Percentiles rank a stretch among this genome's conserved stretches.
Evolutionary conservation across 2,888 invertebrate species (phyloP).

Genomic region (Aleiodes alternator): DNA sequence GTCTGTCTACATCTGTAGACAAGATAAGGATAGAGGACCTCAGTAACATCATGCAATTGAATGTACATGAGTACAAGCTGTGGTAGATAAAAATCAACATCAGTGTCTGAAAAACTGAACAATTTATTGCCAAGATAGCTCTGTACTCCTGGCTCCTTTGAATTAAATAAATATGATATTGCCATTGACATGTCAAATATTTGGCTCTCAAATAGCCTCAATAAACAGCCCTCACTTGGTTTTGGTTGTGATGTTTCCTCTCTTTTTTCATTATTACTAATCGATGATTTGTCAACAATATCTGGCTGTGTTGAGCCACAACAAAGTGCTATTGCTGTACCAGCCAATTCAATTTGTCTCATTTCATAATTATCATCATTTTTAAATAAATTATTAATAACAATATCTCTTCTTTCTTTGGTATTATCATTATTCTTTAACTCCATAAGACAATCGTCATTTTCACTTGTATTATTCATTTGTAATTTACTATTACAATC

Average conservation of each 20-base stretch:
- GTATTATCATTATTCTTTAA: conserved; percentile 54
- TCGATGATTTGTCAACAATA: conserved; percentile 52
- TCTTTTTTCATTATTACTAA: conserved; percentile 51
- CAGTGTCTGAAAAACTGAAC: conserved; percentile 93
- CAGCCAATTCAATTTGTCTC: conserved; percentile 68
- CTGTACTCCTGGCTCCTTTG: conserved; percentile 98
- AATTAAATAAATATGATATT: conserved; percentile 97
- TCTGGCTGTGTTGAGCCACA: conserved; percentile 69
- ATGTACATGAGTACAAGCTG: conserved; percentile 99
- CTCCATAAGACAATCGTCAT: conserved; percentile 55
- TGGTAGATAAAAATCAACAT: conserved; percentile 98
- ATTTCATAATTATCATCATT: conserved; percentile 48
- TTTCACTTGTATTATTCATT: conserved; percentile 45
- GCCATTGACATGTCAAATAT: conserved; percentile 99
- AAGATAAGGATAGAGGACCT: conserved; percentile 80
- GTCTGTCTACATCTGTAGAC: conserved; percentile 89
- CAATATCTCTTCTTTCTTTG: conserved; percentile 29
- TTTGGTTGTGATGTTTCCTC: conserved; percentile 72
- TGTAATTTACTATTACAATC: background rate
- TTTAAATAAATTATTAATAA: conserved; percentile 11
- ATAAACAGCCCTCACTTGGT: conserved; percentile 82
- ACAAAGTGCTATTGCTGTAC: conserved; percentile 72
- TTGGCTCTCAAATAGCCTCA: conserved; percentile 97
- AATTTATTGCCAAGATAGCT: conserved; percentile 98
- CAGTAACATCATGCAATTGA: conserved; percentile 97